These are phyloP conservation scores for Pandemis heparana DNA, from an alignment of 2,888 invertebrate genomes.

Conservation along the genomic window DNA sequence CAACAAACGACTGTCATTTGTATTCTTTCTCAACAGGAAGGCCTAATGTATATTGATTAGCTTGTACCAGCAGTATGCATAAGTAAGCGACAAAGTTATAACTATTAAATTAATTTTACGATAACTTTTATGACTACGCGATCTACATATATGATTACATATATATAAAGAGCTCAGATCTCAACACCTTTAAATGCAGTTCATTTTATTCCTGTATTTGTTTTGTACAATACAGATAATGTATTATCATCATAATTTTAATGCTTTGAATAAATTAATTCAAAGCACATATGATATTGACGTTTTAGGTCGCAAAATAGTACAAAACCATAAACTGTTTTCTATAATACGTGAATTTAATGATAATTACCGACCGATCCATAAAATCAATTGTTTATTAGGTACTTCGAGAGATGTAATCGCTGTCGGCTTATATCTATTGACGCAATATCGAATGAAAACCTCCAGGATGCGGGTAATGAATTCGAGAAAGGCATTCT, in stretches of 20 bases:
- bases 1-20: constrained; percentile 10
- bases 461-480: constrained; percentile 59
- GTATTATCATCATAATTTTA: no score
- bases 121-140: background rate
- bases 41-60: constrained; percentile 32
- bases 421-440: background rate
- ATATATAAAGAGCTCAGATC: background rate
- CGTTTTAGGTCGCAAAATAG: background rate
- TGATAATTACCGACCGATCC: background rate
- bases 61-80: constrained; percentile 29
- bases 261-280: background rate
- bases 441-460: constrained; percentile 43
- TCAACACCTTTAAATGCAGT: background rate
- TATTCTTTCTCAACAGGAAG: constrained; percentile 32
- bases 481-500: constrained; percentile 60
- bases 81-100: constrained; percentile 8
- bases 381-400: constrained; percentile 3
- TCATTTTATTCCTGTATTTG: background rate
- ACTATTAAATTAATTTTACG: background rate
- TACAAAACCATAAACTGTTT: background rate
- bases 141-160: background rate
- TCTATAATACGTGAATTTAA: no score
- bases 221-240: background rate
- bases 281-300: background rate
- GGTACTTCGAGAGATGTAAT: constrained; percentile 16